A percentile compares a stretch with the other conserved stretches of the same genome.
phyloP scores from a whole-genome alignment of 2,888 invertebrate genomes.

The Eumerus sabulonum region DNA sequence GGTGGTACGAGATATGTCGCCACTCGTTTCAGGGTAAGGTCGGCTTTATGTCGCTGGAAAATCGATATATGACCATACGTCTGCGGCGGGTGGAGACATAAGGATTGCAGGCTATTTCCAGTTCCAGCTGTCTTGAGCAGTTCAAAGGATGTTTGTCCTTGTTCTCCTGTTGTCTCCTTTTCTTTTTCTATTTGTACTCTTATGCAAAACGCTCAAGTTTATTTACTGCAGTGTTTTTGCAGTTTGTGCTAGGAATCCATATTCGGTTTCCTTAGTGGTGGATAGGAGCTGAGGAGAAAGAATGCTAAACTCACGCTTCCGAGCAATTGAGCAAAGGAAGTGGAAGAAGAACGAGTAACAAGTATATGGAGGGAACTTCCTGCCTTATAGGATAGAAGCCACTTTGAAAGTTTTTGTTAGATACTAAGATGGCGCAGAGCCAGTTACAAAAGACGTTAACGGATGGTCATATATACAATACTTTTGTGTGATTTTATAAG shows the following conservation, averaged over 20 bases:
- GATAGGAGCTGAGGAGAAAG: no score
- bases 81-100: background rate
- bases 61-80: constrained; percentile 38
- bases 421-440: no score
- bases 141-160: constrained; percentile 27
- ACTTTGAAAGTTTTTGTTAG: background rate
- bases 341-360: no score
- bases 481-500: no score
- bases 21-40: constrained; percentile 35
- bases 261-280: no score
- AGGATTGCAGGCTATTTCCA: background rate
- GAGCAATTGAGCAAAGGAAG: no score
- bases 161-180: constrained; percentile 18
- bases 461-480: no score
- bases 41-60: constrained; percentile 36
- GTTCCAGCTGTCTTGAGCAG: constrained; percentile 39
- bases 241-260: background rate
- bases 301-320: no score
- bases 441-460: no score
- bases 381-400: no score
- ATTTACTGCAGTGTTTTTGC: constrained; percentile 16
- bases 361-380: no score
- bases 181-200: constrained; percentile 25
- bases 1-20: constrained; percentile 31
- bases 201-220: constrained; percentile 51